Evolutionary conservation across 2,888 invertebrate species (phyloP), one percentile per base, ranked within the genome.

Genomic region (Hartigia nigra): DNA sequence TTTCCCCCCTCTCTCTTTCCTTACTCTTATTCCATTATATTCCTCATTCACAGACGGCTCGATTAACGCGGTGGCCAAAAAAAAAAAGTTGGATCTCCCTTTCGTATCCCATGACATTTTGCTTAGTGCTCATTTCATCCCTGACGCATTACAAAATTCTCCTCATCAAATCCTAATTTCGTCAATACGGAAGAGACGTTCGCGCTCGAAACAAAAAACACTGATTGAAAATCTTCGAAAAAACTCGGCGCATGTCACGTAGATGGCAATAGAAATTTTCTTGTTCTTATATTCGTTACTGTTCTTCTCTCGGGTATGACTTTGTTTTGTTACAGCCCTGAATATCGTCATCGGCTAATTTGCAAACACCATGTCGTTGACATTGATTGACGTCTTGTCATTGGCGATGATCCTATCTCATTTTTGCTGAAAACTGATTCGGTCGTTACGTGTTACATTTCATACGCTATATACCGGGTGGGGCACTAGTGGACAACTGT

Each of bases 291-390:
- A 35, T 35, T 35, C n/a, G 35, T 35, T 55, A 5, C 39, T 69
- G 55, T 70, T 70, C 70, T 70, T 70, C 70, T 74, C 75, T 37
- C 36, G 36, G 70, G 69, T 36, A 77, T 77, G 55, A 78, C 78
- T 78, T 75, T 79, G n/a, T 72, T 69, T 69, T 11, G 69, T 75
- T 69, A 77, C 69, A 12, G 55, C 36, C 23, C 70, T 55, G 12
- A 76, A 77, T 74, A 80, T 82, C 78, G 76, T 81, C 31, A 32
- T 31, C 72, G 70, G 69, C 69, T 55, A 55, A 76, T 74, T 69
- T 75, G 79, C 75, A 74, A 79, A 83, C 79, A 83, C 82, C 82
- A 79, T 81, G 79, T n/a, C 78, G 75, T 77, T 81, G 81, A 81
- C 81, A 82, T 72, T 81, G 78, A 77, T 79, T 80, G 79, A 80